Evolutionary conservation across 2,113 vertebrate genomes (phyloP), one percentile per base, ranked within the genome.

Genomic region (Lipophrys pholis): DNA sequence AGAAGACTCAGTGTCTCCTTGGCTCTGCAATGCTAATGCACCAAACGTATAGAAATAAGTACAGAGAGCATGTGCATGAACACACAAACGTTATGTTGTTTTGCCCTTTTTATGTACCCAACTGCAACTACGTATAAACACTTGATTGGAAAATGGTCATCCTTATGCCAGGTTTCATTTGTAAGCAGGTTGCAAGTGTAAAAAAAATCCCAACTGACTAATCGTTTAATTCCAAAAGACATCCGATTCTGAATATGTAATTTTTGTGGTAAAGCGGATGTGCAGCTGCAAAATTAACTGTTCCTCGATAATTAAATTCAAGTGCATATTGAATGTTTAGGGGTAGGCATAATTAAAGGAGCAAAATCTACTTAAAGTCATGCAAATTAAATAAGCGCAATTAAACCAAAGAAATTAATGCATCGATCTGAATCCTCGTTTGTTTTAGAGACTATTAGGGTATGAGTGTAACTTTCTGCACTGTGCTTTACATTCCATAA

Each of bases 341-440:
- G 45, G 40, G 61, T 62, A 16, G 38, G 80, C 46, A 83, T 89
- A 87, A 91, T 89, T 89, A 91, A 88, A 79, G 63, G 7, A 54
- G 55, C 48, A 83, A 81, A 84, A 71, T 73, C 73, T 77, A 79
- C 79, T 82, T 77, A 86, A 80, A 85, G 75, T 82, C 71, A 81
- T 91, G 87, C 78, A 89, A 82, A 62, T 83, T 80, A 86, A 86
- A 79, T 77, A 86, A 82, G 58, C 79, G 69, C 67, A 88, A 90
- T 90, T 87, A 85, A 82, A 57, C 49, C 42, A 58, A 74, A 82
- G 71, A 69, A 89, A 87, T 86, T 17, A 82, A 86, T 85, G 73
- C 83, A 90, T 89, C 82, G 83, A 91, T 86, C 65, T 36, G 73
- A 80, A 73, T 78, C 53, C 81, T 80, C 39, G 73, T 89, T 85